Evolutionary conservation across 2,797 vertebrate species (phyloP), one percentile per base, ranked within the genome.

Genomic region (Halcyon chelicuti): DNA sequence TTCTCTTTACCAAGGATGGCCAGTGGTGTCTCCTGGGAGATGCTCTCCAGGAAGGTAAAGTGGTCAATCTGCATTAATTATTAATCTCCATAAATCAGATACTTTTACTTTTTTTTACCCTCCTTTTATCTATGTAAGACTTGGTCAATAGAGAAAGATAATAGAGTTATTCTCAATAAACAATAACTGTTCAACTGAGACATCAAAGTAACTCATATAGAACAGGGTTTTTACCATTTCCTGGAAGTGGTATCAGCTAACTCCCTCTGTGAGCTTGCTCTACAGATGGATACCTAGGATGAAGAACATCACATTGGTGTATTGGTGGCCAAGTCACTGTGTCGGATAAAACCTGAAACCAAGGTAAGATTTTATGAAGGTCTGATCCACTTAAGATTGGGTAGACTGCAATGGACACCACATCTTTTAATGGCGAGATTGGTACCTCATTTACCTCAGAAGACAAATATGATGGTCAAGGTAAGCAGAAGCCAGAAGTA

Each of bases 401-500:
- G 51, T 29, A 67, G 33, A 19, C 9, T 63, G 28, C 14, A 22
- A 10, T 2, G 19, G 39, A 2, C 3, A 70, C 35, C 44, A 22
- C n/a, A 4, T 29, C 10, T 5, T 39, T 26, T 14, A 4, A 39
- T 21, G 55, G 29, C 14, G 7, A 61, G 58, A 39, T 0, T 4
- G 17, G 20, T 12, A 46, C 54, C 10, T 40, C 22, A 3, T 17
- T 29, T 63, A 65, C 28, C 7, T 13, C 60, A 75, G 35, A 26
- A 37, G 35, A 58, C 10, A 46, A 9, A 87, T 60, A 9, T 2
- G 20, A 44, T 67, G 47, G 10, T 42, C 33, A 54, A 46, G 31
- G 26, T n/a, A 39, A 58, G 33, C 40, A 65, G 33, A 57, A 54
- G 10, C 21, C 49, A 51, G 5, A 21, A 61, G 25, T 1, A 60